These are phyloP conservation scores for Cordilura impudica DNA, from an alignment of 2,888 invertebrate species.

Conservation along the genomic window DNA sequence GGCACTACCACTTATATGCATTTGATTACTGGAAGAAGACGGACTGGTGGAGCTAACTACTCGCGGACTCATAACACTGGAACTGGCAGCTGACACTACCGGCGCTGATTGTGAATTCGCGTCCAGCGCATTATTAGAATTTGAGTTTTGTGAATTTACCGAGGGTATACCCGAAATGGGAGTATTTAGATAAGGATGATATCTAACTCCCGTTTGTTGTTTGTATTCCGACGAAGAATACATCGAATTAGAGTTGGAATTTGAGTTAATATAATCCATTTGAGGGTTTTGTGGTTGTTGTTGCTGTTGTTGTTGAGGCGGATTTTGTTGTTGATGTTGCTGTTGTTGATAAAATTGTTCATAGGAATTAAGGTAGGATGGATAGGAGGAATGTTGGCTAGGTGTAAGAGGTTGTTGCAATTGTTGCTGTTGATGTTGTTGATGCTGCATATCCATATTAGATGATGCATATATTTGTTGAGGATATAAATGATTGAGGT, in stretches of 20 bases:
- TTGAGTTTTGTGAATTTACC: slow-evolving; percentile 47
- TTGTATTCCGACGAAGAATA: slow-evolving; percentile 21
- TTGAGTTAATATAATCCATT: slow-evolving; percentile 52
- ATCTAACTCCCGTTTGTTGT: slow-evolving; percentile 69
- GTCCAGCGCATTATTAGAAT: slow-evolving; percentile 53
- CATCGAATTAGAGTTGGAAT: slow-evolving; percentile 9
- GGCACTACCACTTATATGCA: slow-evolving; percentile 66
- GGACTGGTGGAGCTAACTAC: slow-evolving; percentile 78
- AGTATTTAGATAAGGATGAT: slow-evolving; percentile 73
- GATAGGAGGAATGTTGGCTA: slow-evolving; percentile 66
- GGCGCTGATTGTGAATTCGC: slow-evolving; percentile 49
- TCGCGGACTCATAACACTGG: slow-evolving; percentile 75
- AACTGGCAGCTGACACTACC: slow-evolving; percentile 63
- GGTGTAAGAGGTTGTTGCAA: slow-evolving; percentile 63
- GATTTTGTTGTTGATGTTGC: slow-evolving; percentile 63
- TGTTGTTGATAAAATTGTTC: slow-evolving; percentile 77
- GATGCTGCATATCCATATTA: slow-evolving; percentile 64
- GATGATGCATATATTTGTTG: slow-evolving; percentile 64
- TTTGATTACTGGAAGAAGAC: slow-evolving; percentile 71
- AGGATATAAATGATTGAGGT: slow-evolving; percentile 56
- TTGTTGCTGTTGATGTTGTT: slow-evolving; percentile 56
- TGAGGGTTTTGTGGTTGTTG: slow-evolving; percentile 25
- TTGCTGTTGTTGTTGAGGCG: background rate
- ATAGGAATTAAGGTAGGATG: slow-evolving; percentile 75
- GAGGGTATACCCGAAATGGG: slow-evolving; percentile 64